phyloP scores from a whole-genome alignment of 1,140 invertebrate genomes.

The Riptortus pedestris region DNA sequence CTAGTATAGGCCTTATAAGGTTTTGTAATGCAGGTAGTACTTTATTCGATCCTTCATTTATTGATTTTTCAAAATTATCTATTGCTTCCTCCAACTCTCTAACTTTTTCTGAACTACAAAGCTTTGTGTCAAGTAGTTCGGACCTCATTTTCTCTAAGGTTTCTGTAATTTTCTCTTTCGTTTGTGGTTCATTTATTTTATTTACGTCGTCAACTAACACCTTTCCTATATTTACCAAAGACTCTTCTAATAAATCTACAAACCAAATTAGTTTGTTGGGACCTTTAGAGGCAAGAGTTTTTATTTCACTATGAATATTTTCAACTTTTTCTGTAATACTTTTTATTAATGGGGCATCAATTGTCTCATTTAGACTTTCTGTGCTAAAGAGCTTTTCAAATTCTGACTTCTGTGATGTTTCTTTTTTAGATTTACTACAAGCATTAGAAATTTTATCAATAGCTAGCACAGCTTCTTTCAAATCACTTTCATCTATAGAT shows the following conservation, averaged over 20 bases:
- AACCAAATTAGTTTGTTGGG: not conserved
- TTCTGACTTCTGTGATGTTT: conserved; percentile 6
- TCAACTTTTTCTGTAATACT: conserved; percentile 14
- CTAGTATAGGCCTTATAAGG: conserved; percentile 9
- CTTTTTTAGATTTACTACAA: not conserved
- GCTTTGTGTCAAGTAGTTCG: not conserved
- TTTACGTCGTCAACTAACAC: not conserved
- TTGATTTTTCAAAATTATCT: not conserved
- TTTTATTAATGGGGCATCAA: conserved; percentile 17
- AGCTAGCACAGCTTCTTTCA: conserved; percentile 9
- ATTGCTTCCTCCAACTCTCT: not conserved
- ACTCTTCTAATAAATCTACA: conserved; percentile 12
- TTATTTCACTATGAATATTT: not conserved
- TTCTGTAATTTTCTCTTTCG: not conserved
- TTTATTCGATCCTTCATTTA: not conserved
- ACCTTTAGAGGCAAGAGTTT: not conserved
- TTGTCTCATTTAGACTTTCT: conserved; percentile 6
- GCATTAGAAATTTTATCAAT: not conserved
- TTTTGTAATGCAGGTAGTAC: conserved; percentile 5
- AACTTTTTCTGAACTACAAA: not conserved
- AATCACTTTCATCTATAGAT: not conserved
- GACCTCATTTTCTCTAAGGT: not conserved
- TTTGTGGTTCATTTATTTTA: conserved; percentile 5
- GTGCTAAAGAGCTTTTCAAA: conserved; percentile 16
- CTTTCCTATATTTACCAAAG: not conserved